phyloP scores from a whole-genome alignment of 2,113 vertebrate species.

The Tragulus kanchil region DNA sequence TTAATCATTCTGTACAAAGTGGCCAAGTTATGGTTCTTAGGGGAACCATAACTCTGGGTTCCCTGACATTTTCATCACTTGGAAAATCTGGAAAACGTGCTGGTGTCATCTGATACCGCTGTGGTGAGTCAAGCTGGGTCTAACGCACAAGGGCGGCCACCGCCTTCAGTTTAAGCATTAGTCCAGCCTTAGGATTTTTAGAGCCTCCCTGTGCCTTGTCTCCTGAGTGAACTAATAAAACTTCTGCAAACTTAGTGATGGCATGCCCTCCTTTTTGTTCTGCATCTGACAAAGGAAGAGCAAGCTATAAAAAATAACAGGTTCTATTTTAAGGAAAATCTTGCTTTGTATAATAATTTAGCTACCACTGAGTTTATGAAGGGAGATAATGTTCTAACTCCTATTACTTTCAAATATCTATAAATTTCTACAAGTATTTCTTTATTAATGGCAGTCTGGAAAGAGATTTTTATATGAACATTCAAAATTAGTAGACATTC shows the following conservation, averaged over 20 bases:
- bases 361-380: background rate
- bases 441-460: background rate
- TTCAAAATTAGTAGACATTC: background rate
- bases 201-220: background rate
- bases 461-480: background rate
- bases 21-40: conserved; percentile 52
- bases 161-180: background rate
- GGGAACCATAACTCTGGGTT: conserved; percentile 62
- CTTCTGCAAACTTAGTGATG: background rate
- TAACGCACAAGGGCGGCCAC: background rate
- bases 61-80: conserved; percentile 69
- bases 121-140: background rate
- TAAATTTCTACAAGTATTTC: background rate
- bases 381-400: background rate
- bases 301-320: background rate
- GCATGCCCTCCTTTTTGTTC: background rate
- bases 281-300: background rate
- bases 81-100: conserved; percentile 31
- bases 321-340: background rate
- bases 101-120: background rate
- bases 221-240: background rate
- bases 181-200: background rate
- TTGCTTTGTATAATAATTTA: background rate
- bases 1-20: conserved; percentile 51
- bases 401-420: background rate